Evolutionary conservation across 2,888 invertebrate genomes (phyloP), one percentile per base, ranked within the genome.

Genomic region (Brachycybe producta): DNA sequence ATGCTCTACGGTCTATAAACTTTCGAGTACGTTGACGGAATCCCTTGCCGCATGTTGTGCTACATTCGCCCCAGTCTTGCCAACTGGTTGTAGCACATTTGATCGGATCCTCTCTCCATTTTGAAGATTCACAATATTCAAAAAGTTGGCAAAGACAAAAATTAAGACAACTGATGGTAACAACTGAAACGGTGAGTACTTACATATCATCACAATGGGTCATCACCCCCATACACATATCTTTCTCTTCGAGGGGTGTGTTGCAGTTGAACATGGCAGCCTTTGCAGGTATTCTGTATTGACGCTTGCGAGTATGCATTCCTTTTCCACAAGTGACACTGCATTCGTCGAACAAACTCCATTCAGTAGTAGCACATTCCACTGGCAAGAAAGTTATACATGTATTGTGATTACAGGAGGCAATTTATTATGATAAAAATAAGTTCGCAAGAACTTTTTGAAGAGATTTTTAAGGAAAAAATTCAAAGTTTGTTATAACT

Each of bases 281-380:
- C 63, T 80, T 79, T 60, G 79, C 75, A 40, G 80, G 78, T 67
- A 78, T 67, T 55, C 72, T 65, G 69, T 85, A 90, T 56, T 73
- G 67, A 51, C 91, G 75, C 51, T 76, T 79, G 59, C 88, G 74
- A 75, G 83, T 81, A 61, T 85, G 75, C 56, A 80, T 73, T 24
- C 92, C 92, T 70, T 84, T 84, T 52, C 91, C 92, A 68, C 92
- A 94, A 27, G 78, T 75, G 34, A 84, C 87, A 4, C 86, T 65
- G 65, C 91, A 92, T 17, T 76, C 71, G 26, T 80, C 78, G 86
- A 86, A 92, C 8, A 71, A 60, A 4, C 76, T 72, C 75, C 87
- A 92, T 19, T 77, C 77, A 0, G 75, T 72, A 23, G 84, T 82
- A 2, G 72, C 78, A 65, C 92, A 94, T 65, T 86, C 86, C 60